A percentile compares a stretch with the other conserved stretches of the same genome.
These are phyloP conservation scores for Hippocampus kuda DNA, from an alignment of 2,797 vertebrate species.

Conservation along the genomic window DNA sequence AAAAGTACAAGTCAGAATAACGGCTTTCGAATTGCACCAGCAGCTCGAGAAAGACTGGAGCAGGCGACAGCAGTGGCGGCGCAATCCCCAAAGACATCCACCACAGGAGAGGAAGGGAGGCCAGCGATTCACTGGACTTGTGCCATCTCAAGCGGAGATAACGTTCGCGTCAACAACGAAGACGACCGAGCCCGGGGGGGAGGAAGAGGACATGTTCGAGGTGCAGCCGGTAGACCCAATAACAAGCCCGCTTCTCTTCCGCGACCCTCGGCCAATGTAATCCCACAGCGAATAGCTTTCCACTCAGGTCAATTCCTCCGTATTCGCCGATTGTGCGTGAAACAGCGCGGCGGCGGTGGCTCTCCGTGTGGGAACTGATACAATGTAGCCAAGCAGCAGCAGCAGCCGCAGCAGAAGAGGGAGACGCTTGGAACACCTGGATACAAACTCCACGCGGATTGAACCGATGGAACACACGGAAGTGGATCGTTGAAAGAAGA, in stretches of 20 bases:
- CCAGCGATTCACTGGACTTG: slow-evolving; percentile 71
- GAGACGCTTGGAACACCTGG: slow-evolving; percentile 63
- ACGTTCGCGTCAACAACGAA: slow-evolving; percentile 55
- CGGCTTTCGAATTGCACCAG: slow-evolving; percentile 20
- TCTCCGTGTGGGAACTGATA: slow-evolving; percentile 69
- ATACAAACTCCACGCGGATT: slow-evolving; percentile 48
- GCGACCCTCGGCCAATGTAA: slow-evolving; percentile 44
- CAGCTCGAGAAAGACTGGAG: slow-evolving; percentile 16
- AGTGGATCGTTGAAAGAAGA: slow-evolving; percentile 35
- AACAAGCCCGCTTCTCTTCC: slow-evolving; percentile 32
- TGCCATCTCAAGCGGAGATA: slow-evolving; percentile 68
- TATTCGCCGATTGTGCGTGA: slow-evolving; percentile 46
- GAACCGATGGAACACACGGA: slow-evolving; percentile 61
- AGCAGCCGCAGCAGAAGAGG: slow-evolving; percentile 50
- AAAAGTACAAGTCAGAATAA: slow-evolving; percentile 22
- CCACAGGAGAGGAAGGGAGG: slow-evolving; percentile 62
- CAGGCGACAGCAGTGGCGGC: slow-evolving; percentile 47
- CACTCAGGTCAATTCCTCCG: slow-evolving; percentile 64
- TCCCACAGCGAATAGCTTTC: slow-evolving; percentile 51
- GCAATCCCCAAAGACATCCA: slow-evolving; percentile 67
- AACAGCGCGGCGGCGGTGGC: slow-evolving; percentile 43
- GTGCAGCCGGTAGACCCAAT: slow-evolving; percentile 13
- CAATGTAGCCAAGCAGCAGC: slow-evolving; percentile 69
- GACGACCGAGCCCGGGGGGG: slow-evolving; percentile 46
- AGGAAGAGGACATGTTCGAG: slow-evolving; percentile 8